Conservation (phyloP, 2,888 invertebrate genomes). For the Thymelicus sylvestris region DNA sequence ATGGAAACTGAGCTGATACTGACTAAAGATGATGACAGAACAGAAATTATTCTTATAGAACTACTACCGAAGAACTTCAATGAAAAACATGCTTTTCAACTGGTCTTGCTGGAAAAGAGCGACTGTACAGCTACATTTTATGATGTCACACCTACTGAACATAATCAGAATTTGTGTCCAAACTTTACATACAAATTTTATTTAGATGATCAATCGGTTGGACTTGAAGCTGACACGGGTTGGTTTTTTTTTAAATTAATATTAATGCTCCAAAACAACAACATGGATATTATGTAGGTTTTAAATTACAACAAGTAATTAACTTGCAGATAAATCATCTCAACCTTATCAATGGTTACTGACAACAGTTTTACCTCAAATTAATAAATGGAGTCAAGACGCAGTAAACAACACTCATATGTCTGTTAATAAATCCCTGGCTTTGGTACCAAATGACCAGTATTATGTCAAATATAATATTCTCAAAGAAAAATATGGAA, state of each 20-base stretch:
- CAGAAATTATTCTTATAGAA: slow-evolving; percentile 59
- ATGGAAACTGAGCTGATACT: slow-evolving; percentile 23
- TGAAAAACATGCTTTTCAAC: slow-evolving; percentile 63
- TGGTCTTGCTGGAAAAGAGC: slow-evolving; percentile 69
- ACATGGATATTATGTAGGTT: too few relatives aligned
- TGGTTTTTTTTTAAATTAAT: slow-evolving; percentile 42
- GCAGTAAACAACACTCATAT: slow-evolving; percentile 42
- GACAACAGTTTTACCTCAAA: slow-evolving; percentile 83
- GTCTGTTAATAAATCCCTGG: slow-evolving; percentile 83
- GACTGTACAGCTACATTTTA: slow-evolving; percentile 70
- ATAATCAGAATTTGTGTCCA: slow-evolving; percentile 71
- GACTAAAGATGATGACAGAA: background rate
- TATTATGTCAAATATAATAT: slow-evolving; percentile 90
- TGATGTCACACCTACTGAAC: slow-evolving; percentile 67
- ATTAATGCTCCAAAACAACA: too few relatives aligned
- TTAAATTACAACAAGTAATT: background rate
- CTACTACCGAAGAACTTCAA: slow-evolving; percentile 68
- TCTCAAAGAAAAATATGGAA: slow-evolving; percentile 92
- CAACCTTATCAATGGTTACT: slow-evolving; percentile 81
- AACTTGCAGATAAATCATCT: slow-evolving; percentile 53
- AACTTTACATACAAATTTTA: slow-evolving; percentile 77
- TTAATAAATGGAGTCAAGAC: slow-evolving; percentile 86
- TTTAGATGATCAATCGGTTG: slow-evolving; percentile 63
- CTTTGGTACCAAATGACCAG: slow-evolving; percentile 86
- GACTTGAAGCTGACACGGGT: slow-evolving; percentile 72